phyloP scores from a whole-genome alignment of 2,888 invertebrate genomes.

The Conchocele bisecta region DNA sequence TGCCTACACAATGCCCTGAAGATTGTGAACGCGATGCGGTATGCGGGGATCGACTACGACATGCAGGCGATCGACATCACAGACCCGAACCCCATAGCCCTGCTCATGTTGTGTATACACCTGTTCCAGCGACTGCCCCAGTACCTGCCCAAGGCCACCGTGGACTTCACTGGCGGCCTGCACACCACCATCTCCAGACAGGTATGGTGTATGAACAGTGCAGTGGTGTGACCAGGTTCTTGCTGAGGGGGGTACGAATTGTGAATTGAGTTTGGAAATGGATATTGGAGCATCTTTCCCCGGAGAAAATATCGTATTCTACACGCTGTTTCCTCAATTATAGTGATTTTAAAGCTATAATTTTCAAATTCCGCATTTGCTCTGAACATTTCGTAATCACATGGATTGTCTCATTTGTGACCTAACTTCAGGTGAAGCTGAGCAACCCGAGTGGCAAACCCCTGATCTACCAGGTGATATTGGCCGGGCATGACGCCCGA shows the following conservation, averaged over 20 bases:
- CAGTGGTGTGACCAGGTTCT: no score
- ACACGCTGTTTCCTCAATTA: no score
- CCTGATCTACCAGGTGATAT: constrained; percentile 78
- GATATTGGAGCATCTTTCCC: no score
- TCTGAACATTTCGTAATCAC: no score
- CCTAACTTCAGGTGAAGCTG: constrained; percentile 79
- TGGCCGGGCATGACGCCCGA: constrained; percentile 79
- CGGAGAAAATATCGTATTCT: no score
- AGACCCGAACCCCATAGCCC: constrained; percentile 81
- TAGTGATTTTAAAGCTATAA: no score
- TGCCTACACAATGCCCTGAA: constrained; percentile 81
- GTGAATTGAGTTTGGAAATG: no score
- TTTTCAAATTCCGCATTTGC: no score
- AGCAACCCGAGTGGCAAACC: constrained; percentile 81
- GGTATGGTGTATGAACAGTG: no score
- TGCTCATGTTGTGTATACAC: constrained; percentile 79
- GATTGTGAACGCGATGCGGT: constrained; percentile 80
- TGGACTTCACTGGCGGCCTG: constrained; percentile 80
- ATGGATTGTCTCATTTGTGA: no score
- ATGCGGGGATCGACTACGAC: constrained; percentile 82
- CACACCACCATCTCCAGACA: constrained; percentile 78
- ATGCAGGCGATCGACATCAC: constrained; percentile 83
- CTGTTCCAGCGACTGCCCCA: constrained; percentile 81
- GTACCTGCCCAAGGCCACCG: constrained; percentile 79
- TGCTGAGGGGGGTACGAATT: no score